phyloP scores from a whole-genome alignment of 1,140 invertebrate genomes.

The Thaumetopoea pityocampa region DNA sequence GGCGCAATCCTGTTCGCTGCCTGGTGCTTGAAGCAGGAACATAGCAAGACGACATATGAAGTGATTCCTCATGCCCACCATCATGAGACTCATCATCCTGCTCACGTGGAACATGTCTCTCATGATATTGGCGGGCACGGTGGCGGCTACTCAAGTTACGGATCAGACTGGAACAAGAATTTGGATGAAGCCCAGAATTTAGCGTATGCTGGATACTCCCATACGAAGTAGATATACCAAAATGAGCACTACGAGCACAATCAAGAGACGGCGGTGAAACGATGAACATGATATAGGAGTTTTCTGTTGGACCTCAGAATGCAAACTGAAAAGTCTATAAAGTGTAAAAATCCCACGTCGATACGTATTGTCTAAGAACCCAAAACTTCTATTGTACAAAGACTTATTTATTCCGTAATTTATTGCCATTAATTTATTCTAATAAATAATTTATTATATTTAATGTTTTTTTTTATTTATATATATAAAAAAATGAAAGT shows the following conservation, averaged over 20 bases:
- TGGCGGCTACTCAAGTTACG: slow-evolving; percentile 50
- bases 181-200: slow-evolving; percentile 62
- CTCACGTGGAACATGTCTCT: slow-evolving; percentile 51
- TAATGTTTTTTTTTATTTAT: slow-evolving; percentile 11
- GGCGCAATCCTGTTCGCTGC: slow-evolving; percentile 63
- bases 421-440: slow-evolving; percentile 63
- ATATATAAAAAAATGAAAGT: no score
- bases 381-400: slow-evolving; percentile 60
- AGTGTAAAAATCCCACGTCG: no score
- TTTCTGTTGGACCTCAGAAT: no score
- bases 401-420: slow-evolving; percentile 61
- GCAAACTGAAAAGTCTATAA: slow-evolving; percentile 19
- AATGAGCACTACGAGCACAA: no score
- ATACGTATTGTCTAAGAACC: no score
- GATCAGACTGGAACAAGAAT: slow-evolving; percentile 69
- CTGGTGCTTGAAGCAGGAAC: slow-evolving; percentile 62
- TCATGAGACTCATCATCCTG: slow-evolving; percentile 55
- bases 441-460: slow-evolving; percentile 27
- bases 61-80: slow-evolving; percentile 61
- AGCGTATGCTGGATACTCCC: slow-evolving; percentile 60
- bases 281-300: no score
- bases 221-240: slow-evolving; percentile 45
- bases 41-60: slow-evolving; percentile 65
- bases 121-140: slow-evolving; percentile 49
- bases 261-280: no score